phyloP scores from a whole-genome alignment of 2,113 vertebrate species.

The Hemibagrus wyckioides region DNA sequence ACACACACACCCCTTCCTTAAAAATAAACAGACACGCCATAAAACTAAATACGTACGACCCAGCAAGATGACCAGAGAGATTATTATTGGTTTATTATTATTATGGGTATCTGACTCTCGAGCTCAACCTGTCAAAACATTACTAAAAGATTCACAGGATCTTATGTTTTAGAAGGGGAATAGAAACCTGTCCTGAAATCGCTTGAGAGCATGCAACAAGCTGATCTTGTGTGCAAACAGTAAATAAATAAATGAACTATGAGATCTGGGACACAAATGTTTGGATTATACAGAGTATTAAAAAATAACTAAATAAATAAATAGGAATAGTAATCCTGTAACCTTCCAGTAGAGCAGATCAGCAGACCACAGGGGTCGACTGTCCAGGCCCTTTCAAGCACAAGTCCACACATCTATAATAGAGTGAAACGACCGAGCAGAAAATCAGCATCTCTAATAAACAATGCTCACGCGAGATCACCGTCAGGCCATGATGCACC shows the following conservation, averaged over 20 bases:
- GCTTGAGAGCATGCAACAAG: not conserved
- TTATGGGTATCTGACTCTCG: not conserved
- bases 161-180: not conserved
- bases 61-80: conserved; percentile 17
- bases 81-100: not conserved
- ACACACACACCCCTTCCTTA: conserved; percentile 34
- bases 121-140: not conserved
- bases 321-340: not conserved
- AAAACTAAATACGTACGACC: conserved; percentile 31
- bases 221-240: not conserved
- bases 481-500: not conserved
- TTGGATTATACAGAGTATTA: not conserved
- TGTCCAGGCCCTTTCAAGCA: not conserved
- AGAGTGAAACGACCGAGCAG: not conserved
- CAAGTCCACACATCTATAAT: not conserved
- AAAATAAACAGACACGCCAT: conserved; percentile 46
- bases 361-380: conserved; percentile 9
- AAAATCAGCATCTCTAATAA: not conserved
- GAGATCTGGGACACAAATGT: not conserved
- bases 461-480: not conserved
- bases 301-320: not conserved
- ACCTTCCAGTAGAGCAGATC: conserved; percentile 16
- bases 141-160: not conserved
- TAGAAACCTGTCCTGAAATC: not conserved
- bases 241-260: not conserved